Evolutionary conservation across 1,140 invertebrate genomes (phyloP), one percentile per base, ranked within the genome.

Genomic region (Leptonema lineaticorne): DNA sequence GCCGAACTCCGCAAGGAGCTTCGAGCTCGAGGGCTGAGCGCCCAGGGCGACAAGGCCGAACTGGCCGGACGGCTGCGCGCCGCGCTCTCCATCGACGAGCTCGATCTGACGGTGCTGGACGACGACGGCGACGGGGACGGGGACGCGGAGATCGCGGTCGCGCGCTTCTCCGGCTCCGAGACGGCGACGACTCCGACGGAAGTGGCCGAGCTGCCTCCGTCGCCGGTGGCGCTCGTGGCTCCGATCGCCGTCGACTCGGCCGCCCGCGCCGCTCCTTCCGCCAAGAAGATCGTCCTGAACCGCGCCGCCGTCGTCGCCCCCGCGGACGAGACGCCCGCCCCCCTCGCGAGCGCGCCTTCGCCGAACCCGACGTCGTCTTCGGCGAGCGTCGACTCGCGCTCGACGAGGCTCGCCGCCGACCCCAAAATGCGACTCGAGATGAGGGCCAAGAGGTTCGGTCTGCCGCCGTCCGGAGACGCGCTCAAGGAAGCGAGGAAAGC

Each of bases 21-120:
- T 27, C 93, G 93, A 79, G 80, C 86, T 69, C 86, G 90, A 75
- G 91, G 90, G 45, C 79, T 94, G 14, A 80, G 88, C 16, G 85
- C 87, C 14, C 81, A 86, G 46, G 92, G 92, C 9, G 92, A 92
- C 75, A 94, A 94, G 85, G 89, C 84, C 29, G 91, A 94, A 74
- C 79, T 95, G 37, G 79, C 91, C 22, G 88, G 90, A 67, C 85
- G 92, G 71, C 82, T 94, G 50, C 88, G 90, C 75, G 78, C 85
- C 45, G 87, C 88, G 3, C 77, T 90, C 60, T 70, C 82, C 56
- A 77, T 79, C 65, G 80, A 81, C 16, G 79, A 80, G 18, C 76
- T 80, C 50, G 76, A 72, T 14, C 9, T 53, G 50, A 26, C 22
- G 24, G 50, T 24, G 9, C 50, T 53, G 1, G 50, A 53, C 9